phyloP scores from a whole-genome alignment of 2,113 vertebrate species.

The Sigmodon hispidus region DNA sequence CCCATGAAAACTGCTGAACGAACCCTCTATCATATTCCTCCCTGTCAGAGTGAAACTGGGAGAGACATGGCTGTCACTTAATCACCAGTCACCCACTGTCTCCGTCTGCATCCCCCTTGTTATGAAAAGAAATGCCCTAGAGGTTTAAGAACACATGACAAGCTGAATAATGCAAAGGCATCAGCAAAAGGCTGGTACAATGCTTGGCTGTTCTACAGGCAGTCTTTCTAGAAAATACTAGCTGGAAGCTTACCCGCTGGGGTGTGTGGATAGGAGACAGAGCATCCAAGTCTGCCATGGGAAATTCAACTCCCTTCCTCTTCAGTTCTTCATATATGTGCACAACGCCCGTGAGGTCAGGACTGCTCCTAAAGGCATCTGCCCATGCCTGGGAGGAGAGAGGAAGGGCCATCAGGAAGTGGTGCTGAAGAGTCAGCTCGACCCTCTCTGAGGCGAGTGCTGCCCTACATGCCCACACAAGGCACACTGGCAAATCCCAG shows the following conservation, averaged over 20 bases:
- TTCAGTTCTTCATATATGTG: conserved; percentile 99
- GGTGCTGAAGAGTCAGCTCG: not conserved
- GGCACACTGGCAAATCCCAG: not conserved
- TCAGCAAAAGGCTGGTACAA: conserved; percentile 40
- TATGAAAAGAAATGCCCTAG: conserved; percentile 70
- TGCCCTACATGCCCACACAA: not conserved
- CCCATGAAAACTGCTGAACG: not conserved
- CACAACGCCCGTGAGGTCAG: conserved; percentile 97
- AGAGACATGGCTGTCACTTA: conserved; percentile 54
- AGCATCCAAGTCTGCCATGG: conserved; percentile 94
- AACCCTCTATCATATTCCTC: conserved; percentile 28
- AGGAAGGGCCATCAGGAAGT: conserved; percentile 28
- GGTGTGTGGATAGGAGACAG: conserved; percentile 98
- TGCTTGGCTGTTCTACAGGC: not conserved
- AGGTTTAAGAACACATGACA: conserved; percentile 62
- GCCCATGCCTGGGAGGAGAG: conserved; percentile 93
- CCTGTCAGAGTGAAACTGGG: conserved; percentile 36
- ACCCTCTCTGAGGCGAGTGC: not conserved
- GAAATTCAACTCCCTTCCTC: conserved; percentile 98
- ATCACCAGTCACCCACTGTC: conserved; percentile 66
- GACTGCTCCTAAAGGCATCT: conserved; percentile 98
- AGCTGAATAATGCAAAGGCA: conserved; percentile 68
- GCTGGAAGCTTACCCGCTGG: conserved; percentile 90
- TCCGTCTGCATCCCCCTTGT: conserved; percentile 48
- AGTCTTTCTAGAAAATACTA: not conserved